Evolutionary conservation across 92 coral and sea anemone genomes (phyloP).

Genomic region (Phymanthus crucifer): DNA sequence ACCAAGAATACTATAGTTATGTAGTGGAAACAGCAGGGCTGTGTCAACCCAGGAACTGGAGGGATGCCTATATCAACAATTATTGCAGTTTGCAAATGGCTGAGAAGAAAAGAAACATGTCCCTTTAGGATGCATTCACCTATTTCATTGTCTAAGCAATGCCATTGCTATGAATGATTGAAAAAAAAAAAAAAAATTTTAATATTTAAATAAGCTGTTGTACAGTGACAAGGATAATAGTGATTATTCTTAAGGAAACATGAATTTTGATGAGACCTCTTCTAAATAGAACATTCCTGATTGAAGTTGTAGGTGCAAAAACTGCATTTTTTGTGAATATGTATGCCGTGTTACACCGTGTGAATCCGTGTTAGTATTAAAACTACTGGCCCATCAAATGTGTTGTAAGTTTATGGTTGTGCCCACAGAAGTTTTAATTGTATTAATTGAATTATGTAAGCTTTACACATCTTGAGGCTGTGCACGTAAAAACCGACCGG

Average conservation of each 20-base stretch:
- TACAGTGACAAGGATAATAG: not conserved
- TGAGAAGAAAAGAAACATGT: not conserved
- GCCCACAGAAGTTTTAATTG: not conserved
- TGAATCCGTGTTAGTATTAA: too few species aligned
- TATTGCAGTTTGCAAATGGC: constrained; percentile 2
- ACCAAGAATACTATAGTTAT: constrained; percentile 10
- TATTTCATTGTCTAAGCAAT: not conserved
- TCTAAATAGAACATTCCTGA: not conserved
- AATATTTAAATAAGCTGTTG: not conserved
- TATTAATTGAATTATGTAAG: not conserved
- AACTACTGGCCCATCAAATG: too few species aligned
- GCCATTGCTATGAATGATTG: not conserved
- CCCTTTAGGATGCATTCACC: not conserved
- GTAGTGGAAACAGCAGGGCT: constrained; percentile 11
- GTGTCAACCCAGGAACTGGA: constrained; percentile 7
- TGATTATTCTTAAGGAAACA: not conserved
- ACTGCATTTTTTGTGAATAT: too few species aligned
- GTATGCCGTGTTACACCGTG: too few species aligned
- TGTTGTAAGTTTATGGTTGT: too few species aligned
- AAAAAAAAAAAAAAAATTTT: too few species aligned
- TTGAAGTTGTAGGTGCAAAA: too few species aligned
- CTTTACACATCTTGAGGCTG: not conserved
- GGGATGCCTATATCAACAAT: constrained; percentile 9
- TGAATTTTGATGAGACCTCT: not conserved
- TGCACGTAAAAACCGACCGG: too few species aligned